phyloP scores from a whole-genome alignment of 1,140 invertebrate species.

The Protaetia brevitarsis region DNA sequence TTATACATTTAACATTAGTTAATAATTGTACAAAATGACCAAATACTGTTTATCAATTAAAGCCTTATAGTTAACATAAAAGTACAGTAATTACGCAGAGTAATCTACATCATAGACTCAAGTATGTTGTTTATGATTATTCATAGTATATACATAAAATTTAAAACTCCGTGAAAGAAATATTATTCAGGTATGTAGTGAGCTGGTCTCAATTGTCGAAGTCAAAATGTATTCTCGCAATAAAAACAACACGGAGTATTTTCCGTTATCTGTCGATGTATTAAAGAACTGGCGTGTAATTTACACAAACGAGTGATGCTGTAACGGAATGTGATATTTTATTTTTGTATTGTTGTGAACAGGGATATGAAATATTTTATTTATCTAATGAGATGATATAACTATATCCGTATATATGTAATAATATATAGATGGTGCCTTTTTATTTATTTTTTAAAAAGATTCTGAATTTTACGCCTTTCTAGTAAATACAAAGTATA shows the following conservation, averaged over 20 bases:
- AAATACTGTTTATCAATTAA: conserved; percentile 23
- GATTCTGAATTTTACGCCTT: conserved; percentile 5
- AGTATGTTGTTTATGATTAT: too few relatives aligned
- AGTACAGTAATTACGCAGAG: neutral
- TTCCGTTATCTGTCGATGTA: conserved; percentile 24
- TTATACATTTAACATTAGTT: neutral
- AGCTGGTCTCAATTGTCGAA: neutral
- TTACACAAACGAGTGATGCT: conserved; percentile 22
- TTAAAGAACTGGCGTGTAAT: conserved; percentile 2
- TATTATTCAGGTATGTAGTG: neutral
- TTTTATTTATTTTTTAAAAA: conserved; percentile 14
- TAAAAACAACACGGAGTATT: conserved; percentile 8
- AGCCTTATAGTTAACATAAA: conserved; percentile 23
- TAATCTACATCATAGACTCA: too few relatives aligned
- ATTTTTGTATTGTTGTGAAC: conserved; percentile 28
- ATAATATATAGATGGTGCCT: conserved; percentile 10
- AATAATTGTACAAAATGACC: conserved; percentile 24
- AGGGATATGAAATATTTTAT: conserved; percentile 23
- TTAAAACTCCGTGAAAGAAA: neutral
- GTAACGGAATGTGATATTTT: conserved; percentile 29
- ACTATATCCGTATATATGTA: conserved; percentile 42
- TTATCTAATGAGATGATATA: conserved; percentile 19
- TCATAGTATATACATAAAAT: neutral
- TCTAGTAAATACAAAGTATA: conserved; percentile 7
- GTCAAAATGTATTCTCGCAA: conserved; percentile 17